A percentile compares a stretch with the other conserved stretches of the same genome.
Conservation (phyloP, 2,888 invertebrate species). For the Nephrocerus scutellatus region DNA sequence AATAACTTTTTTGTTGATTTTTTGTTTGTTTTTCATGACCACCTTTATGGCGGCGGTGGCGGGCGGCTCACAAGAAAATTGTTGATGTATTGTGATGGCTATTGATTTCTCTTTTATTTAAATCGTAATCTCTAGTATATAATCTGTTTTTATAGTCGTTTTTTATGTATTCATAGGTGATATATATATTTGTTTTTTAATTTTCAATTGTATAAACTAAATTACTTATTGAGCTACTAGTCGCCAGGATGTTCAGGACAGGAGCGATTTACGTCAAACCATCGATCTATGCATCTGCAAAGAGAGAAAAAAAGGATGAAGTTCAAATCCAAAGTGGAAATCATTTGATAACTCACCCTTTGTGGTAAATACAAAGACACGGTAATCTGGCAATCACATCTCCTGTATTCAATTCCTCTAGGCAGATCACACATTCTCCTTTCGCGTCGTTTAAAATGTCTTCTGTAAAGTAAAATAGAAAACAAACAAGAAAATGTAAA, state of each 20-base stretch:
- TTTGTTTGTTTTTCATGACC: too few relatives aligned
- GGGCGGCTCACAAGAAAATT: too few relatives aligned
- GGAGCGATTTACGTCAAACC: conserved; percentile 98
- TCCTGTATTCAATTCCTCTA: conserved; percentile 92
- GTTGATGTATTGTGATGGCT: too few relatives aligned
- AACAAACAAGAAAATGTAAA: background rate
- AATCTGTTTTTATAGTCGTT: too few relatives aligned
- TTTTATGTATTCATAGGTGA: too few relatives aligned
- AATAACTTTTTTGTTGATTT: too few relatives aligned
- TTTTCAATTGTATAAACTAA: too few relatives aligned
- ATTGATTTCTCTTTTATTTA: too few relatives aligned
- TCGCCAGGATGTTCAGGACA: conserved; percentile 99
- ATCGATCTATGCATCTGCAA: conserved; percentile 96
- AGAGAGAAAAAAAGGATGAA: conserved; percentile 6
- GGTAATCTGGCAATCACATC: conserved; percentile 97
- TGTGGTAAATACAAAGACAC: conserved; percentile 99
- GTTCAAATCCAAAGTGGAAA: conserved; percentile 1
- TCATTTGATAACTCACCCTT: conserved; percentile 60
- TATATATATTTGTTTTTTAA: too few relatives aligned
- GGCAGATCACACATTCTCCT: conserved; percentile 98
- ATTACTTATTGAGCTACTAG: conserved; percentile 52
- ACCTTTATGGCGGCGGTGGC: too few relatives aligned
- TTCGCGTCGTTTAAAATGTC: conserved; percentile 93
- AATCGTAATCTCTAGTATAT: too few relatives aligned
- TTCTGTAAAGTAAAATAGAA: conserved; percentile 61